Percentiles rank a stretch among this genome's conserved stretches.
These are phyloP conservation scores for Melopsittacus undulatus DNA, from an alignment of 2,797 vertebrate species.

Conservation along the genomic window DNA sequence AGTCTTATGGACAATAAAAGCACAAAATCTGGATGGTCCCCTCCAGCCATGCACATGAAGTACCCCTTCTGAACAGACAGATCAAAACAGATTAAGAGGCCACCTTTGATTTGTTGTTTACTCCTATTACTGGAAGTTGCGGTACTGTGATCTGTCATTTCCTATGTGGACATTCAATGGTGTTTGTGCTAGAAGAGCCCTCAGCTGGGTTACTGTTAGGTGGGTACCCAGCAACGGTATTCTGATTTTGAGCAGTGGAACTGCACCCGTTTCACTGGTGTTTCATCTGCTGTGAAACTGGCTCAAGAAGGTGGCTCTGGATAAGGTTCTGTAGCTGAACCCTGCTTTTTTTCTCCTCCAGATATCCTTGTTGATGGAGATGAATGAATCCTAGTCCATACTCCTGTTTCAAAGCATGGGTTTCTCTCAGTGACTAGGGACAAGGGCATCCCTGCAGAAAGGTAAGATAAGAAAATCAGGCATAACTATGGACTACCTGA, in stretches of 20 bases:
- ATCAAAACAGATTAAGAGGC: slow-evolving; percentile 14
- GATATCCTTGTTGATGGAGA: background rate
- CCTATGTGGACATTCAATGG: background rate
- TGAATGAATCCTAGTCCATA: background rate
- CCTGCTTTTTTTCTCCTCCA: background rate
- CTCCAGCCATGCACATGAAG: background rate
- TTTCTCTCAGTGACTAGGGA: background rate
- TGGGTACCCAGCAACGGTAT: background rate
- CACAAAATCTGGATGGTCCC: background rate
- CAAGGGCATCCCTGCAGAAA: background rate
- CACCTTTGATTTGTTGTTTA: slow-evolving; percentile 25
- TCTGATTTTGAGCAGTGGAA: background rate
- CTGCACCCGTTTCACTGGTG: background rate
- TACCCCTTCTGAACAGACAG: background rate
- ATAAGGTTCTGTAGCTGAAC: background rate
- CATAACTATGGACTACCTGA: background rate
- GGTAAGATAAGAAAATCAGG: background rate
- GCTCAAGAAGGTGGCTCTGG: background rate
- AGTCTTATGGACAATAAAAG: slow-evolving; percentile 11
- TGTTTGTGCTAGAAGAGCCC: background rate
- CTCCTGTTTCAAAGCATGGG: background rate
- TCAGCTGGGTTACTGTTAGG: background rate
- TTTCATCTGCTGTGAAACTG: background rate
- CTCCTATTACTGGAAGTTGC: background rate
- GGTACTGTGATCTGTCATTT: background rate